phyloP scores from a whole-genome alignment of 2,888 invertebrate genomes.

The Lingula anatina region DNA sequence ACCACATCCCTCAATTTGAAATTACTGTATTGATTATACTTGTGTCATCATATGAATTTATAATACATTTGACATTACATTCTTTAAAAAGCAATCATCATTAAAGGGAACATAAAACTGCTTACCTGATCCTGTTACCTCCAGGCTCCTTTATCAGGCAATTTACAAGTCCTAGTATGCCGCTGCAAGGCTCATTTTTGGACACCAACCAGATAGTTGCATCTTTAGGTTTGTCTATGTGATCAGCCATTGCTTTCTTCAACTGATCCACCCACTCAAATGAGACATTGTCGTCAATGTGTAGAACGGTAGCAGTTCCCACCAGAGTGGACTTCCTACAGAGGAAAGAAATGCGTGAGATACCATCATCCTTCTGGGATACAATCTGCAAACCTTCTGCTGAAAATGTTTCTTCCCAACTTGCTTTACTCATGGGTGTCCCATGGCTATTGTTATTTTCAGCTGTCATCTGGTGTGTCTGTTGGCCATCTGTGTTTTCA shows the following conservation, averaged over 20 bases:
- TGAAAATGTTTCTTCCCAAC: conserved; percentile 27
- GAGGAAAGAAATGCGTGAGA: conserved; percentile 57
- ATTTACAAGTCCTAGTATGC: conserved; percentile 81
- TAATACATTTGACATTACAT: too few species aligned
- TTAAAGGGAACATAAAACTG: conserved; percentile 8
- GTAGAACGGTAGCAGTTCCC: background rate
- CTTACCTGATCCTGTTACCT: conserved; percentile 71
- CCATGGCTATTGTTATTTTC: conserved; percentile 10
- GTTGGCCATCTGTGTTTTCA: conserved; percentile 47
- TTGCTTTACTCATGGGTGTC: conserved; percentile 22
- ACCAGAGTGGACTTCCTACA: conserved; percentile 57
- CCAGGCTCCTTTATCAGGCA: conserved; percentile 86
- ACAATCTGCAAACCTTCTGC: conserved; percentile 57
- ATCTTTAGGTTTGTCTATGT: conserved; percentile 55
- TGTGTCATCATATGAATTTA: too few species aligned
- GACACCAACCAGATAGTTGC: conserved; percentile 61
- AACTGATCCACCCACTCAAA: conserved; percentile 71
- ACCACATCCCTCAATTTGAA: too few species aligned
- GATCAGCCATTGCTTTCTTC: conserved; percentile 70
- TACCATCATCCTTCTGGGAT: conserved; percentile 63
- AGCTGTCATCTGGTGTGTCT: conserved; percentile 5
- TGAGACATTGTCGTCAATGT: too few species aligned
- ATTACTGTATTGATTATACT: too few species aligned
- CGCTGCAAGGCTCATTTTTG: conserved; percentile 66
- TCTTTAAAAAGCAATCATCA: background rate